Base-by-base conservation (phyloP, 2,113 vertebrate genomes). In the Thinocorus orbignyianus region DNA sequence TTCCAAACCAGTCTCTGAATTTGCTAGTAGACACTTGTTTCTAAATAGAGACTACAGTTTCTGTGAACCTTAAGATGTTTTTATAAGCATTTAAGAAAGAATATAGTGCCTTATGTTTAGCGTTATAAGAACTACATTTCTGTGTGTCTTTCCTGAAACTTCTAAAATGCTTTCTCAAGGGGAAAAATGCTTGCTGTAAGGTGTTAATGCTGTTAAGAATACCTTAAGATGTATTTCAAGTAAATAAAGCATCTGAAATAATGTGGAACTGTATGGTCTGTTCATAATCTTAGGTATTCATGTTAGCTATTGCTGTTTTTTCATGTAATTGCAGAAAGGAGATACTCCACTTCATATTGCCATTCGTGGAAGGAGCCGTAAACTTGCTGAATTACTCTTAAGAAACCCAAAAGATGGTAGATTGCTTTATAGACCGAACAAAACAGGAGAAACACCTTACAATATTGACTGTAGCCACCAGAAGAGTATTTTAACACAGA, bases 381-480 rank as follows among this genome's bases (percentile, higher is more conserved):
- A 99, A 81, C 97, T 99, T 92, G 99, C 99, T 4, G 99, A 99
- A 95, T 97, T 99, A 42, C 98, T 99, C 22, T 93, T 99, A 79
- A 98, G 99, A 93, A 99, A 99, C 92, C 99, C 99, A 14, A 99
- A 99, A 97, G 99, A 99, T 90, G 99, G 99, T 42, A 98, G 99
- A 35, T 96, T 99, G 69, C 98, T 99, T 62, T 99, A 99, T 52
- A 99, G 99, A 39, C 99, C 99, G 25, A 99, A 99, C 98, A 99
- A 99, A 97, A 98, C 99, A 37, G 99, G 99, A 74, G 99, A 99
- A 97, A 99, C 99, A 1, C 99, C 99, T 2, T 99, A 99, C 97
- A 99, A 99, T 97, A 99, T 99, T 17, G 99, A 99, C 97, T 99
- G 99, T 89, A 99, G 98, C 92, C 99, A 99, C 93, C 99, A 99